A percentile compares a stretch with the other conserved stretches of the same genome.
Evolutionary conservation across 2,888 invertebrate genomes (phyloP).

Genomic region (Osmoderma eremita): DNA sequence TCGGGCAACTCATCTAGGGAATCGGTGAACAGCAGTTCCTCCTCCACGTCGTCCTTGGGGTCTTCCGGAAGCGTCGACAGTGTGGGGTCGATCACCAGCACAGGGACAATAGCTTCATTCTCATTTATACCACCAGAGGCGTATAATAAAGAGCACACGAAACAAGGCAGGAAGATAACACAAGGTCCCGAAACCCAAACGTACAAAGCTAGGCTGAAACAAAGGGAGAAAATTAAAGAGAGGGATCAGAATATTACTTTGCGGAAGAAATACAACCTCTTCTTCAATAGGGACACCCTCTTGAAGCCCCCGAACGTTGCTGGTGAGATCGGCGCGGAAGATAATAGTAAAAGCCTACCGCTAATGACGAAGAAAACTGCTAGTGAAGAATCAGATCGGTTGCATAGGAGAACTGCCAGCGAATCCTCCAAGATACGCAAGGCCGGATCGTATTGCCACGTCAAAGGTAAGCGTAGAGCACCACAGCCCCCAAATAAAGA

Average conservation of each 20-base stretch:
- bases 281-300: constrained; percentile 60
- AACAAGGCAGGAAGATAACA: constrained; percentile 61
- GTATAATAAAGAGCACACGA: constrained; percentile 62
- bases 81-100: constrained; percentile 76
- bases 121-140: constrained; percentile 72
- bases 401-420: constrained; percentile 70
- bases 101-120: constrained; percentile 78
- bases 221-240: constrained; percentile 69
- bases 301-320: constrained; percentile 44
- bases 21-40: constrained; percentile 56
- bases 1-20: constrained; percentile 59
- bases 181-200: constrained; percentile 72
- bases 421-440: constrained; percentile 70
- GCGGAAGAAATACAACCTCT: constrained; percentile 73
- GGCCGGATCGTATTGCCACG: constrained; percentile 70
- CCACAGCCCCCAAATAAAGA: constrained; percentile 71
- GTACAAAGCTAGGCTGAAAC: constrained; percentile 70
- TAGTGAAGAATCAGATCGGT: constrained; percentile 57
- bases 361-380: constrained; percentile 58
- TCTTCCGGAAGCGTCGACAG: constrained; percentile 69
- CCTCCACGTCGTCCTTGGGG: constrained; percentile 9
- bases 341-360: constrained; percentile 62
- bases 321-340: constrained; percentile 49
- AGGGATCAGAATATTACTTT: constrained; percentile 71
- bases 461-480: constrained; percentile 80